Base-by-base conservation (phyloP, 2,888 invertebrate genomes). In the Luffia ferchaultella region DNA sequence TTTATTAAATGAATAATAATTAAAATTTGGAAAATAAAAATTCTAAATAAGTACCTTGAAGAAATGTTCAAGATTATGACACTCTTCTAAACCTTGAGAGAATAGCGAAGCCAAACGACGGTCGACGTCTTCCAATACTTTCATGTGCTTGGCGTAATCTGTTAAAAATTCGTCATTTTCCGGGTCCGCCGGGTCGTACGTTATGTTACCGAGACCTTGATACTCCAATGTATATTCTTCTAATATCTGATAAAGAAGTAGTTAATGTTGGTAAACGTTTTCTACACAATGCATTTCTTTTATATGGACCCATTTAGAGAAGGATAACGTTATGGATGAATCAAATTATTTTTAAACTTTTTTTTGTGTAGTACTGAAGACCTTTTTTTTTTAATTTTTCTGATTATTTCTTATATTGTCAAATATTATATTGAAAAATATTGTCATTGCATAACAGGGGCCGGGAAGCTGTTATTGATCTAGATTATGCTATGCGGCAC, bases 71-170 rank as follows among this genome's bases (percentile, higher is more conserved):
- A 80, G 59, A 52, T 76, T 78, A 42, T 76, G 68, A 58, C 93
- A 93, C 62, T 96, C 96, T 52, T 91, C 90, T 58, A 95, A 90
- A 0, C 92, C 93, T 63, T 92, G 90, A 12, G 89, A 87, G 62
- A 96, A 92, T 54, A 95, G 87, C 16, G 92, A 89, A 0, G 93
- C 93, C 41, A 97, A 78, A 54, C 91, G 84, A 53, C 91, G 85
- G 65, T 97, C 96, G 49, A 92, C 87, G 61, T 93, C 91, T 20
- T 87, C 85, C 1, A 89, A 74, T 53, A 88, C 88, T 1, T 68
- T 71, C 62, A 86, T 77, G 66, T 94, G 94, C 1, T 71, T 67
- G 0, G 78, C 62, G 54, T 88, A 87, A 61, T 95, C 94, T 0
- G 72, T 65, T 1, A 87, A 64, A 62, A 96, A 95, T 12, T 7